Conservation (phyloP, 2,797 vertebrate species). For the Avahi laniger region DNA sequence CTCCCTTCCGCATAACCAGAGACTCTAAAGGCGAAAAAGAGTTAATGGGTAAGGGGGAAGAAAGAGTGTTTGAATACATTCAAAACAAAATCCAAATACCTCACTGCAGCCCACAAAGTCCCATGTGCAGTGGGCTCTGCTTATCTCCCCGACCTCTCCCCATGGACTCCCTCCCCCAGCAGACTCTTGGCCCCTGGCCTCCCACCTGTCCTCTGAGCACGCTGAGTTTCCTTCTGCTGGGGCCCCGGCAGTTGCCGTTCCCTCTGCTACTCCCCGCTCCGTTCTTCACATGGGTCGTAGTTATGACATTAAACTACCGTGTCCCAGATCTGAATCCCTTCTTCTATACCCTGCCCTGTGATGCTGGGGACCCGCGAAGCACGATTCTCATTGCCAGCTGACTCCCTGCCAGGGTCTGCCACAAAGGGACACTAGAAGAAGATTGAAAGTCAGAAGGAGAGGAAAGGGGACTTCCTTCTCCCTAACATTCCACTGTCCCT, state of each 20-base stretch:
- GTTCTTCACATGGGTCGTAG: neutral
- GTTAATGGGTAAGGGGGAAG: neutral
- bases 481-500: too few species aligned
- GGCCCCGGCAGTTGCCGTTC: neutral
- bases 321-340: neutral
- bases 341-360: neutral
- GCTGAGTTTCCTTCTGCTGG: neutral
- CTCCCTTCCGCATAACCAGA: neutral
- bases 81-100: neutral
- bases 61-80: neutral
- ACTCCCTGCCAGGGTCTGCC: neutral
- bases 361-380: neutral
- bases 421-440: neutral
- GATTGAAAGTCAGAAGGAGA: neutral
- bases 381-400: neutral
- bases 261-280: neutral
- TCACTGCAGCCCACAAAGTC: neutral
- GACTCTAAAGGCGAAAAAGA: neutral
- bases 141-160: neutral
- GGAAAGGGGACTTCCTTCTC: neutral
- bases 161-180: accelerated
- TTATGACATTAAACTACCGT: too few species aligned
- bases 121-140: neutral
- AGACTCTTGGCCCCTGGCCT: neutral
- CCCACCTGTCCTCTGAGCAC: neutral